These are phyloP conservation scores for Remorina albescens DNA, from an alignment of 2,797 vertebrate genomes.

Conservation along the genomic window DNA sequence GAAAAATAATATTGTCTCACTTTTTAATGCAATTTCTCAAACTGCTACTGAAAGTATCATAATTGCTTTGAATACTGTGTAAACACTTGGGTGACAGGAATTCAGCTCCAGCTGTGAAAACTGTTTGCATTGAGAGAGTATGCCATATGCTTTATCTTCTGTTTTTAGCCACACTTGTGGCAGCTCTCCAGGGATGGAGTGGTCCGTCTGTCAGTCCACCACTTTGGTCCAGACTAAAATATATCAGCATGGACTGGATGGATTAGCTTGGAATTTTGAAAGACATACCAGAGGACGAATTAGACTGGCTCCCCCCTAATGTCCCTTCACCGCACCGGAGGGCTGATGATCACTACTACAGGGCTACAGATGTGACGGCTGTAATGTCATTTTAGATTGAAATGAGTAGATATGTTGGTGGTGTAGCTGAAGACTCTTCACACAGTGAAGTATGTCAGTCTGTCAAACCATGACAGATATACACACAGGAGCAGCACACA, in stretches of 20 bases:
- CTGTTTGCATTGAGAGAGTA: background rate
- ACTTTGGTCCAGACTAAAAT: slow-evolving; percentile 1
- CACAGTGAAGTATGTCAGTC: background rate
- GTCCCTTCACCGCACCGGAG: background rate
- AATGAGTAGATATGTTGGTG: background rate
- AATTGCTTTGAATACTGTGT: background rate
- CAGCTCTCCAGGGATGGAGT: background rate
- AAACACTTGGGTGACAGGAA: background rate
- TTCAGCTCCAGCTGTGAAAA: background rate
- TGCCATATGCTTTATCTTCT: background rate
- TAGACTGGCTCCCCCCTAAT: background rate
- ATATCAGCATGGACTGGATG: background rate
- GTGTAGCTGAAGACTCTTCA: no score
- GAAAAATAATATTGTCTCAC: background rate
- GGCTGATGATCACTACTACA: background rate
- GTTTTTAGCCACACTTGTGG: background rate
- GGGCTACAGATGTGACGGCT: no score
- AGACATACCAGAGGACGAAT: background rate
- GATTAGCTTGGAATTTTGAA: background rate
- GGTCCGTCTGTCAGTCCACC: background rate
- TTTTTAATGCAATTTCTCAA: background rate
- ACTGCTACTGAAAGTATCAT: background rate
- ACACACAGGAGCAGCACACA: background rate
- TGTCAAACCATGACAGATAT: background rate
- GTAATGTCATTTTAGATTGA: background rate